Conservation (phyloP, 2,888 invertebrate species). For the Monopis laevigella region DNA sequence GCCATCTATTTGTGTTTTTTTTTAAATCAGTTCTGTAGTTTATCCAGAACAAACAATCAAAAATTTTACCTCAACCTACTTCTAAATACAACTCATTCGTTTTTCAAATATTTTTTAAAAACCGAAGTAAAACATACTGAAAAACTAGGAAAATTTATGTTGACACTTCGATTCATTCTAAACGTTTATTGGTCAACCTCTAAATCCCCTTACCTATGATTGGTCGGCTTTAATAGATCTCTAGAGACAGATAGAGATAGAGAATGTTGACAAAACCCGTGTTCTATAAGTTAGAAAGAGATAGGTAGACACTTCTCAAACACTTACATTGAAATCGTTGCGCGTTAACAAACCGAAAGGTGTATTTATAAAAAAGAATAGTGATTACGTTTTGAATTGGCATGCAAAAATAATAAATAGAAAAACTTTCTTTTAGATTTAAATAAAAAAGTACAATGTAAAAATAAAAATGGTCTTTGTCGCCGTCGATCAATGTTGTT, state of each 20-base stretch:
- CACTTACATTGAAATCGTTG: constrained; percentile 53
- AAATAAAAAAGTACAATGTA: neutral
- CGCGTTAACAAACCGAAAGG: constrained; percentile 50
- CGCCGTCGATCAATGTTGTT: no score
- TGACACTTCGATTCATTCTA: constrained; percentile 28
- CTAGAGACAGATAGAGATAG: constrained; percentile 28
- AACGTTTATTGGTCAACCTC: constrained; percentile 59
- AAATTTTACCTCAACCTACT: no score
- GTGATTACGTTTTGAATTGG: constrained; percentile 31
- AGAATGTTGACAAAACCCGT: no score
- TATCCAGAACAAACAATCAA: no score
- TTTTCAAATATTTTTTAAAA: no score
- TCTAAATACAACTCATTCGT: no score
- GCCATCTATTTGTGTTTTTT: no score
- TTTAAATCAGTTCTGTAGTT: no score
- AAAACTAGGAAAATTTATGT: no score
- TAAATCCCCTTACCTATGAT: constrained; percentile 36
- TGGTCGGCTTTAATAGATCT: constrained; percentile 53
- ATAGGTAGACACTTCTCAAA: constrained; percentile 58
- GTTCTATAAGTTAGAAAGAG: constrained; percentile 36
- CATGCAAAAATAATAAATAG: constrained; percentile 7
- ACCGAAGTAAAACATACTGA: no score
- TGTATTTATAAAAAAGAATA: constrained; percentile 20
- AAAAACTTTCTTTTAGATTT: neutral
- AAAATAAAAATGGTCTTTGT: no score